Evolutionary conservation across 1,140 invertebrate species (phyloP), one percentile per base, ranked within the genome.

Genomic region (Neodiprion fabricii): DNA sequence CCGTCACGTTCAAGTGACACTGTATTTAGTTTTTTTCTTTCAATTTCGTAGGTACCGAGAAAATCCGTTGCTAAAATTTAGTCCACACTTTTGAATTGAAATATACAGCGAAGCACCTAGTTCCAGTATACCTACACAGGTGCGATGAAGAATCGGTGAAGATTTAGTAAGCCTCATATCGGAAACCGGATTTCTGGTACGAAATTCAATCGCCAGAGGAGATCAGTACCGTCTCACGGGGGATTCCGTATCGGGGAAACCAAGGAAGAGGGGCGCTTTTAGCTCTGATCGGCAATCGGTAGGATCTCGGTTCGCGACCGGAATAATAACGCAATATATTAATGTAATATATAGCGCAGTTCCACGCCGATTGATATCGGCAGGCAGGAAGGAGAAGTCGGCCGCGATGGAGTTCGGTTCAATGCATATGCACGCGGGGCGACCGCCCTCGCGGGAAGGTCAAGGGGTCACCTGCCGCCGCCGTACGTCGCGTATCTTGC

Each of bases 241-340:
- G 7, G 61, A 65, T 17, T 17, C 61, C 12, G 12, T 1, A 1
- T 17, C 12, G 61, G 61, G 61, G 12, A 70, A 70, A 70, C 14
- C 9, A 48, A 48, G 49, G 40, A 61, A 61, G 53, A 49, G 71
- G 61, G n/a, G n/a, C 17, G 23, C 47, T 61, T 65, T 71, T 72
- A 72, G 68, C 72, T 72, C 70, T 53, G 73, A 77, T 79, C 72
- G 74, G 74, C 76, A 79, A 79, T 79, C 78, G 72, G 66, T n/a
- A 49, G 70, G 71, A 79, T 79, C 78, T 79, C 72, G 74, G 78
- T 77, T 79, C 75, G 74, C 71, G 78, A 79, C 78, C 78, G 72
- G 78, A 76, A 79, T 79, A 79, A 79, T 79, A 79, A 79, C 75
- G 76, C 78, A 79, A 79, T 79, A 79, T 77, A 79, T 79, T 79